A percentile compares a stretch with the other conserved stretches of the same genome.
phyloP scores from a whole-genome alignment of 2,797 vertebrate species.

The Melanotaenia trifasciata region DNA sequence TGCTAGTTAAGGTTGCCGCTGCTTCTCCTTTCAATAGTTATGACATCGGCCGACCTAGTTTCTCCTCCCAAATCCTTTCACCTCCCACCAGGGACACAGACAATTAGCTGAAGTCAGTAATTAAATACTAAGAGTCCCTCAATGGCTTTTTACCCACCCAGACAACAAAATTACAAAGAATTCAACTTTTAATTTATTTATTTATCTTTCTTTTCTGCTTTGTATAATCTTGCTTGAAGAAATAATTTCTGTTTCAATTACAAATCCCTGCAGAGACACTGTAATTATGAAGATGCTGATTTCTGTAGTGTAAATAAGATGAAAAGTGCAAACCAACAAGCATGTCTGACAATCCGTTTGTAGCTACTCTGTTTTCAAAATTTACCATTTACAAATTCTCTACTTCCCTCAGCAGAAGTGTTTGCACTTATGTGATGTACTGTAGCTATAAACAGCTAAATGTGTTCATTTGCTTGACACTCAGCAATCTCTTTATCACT shows the following conservation, averaged over 20 bases:
- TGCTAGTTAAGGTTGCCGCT: not conserved
- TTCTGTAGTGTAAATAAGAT: slow-evolving; percentile 29
- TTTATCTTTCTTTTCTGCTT: not conserved
- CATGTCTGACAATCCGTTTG: slow-evolving; percentile 12
- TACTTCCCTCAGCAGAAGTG: slow-evolving; percentile 16
- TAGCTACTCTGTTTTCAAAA: slow-evolving; percentile 15
- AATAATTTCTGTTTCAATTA: slow-evolving; percentile 22
- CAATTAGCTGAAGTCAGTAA: slow-evolving; percentile 5
- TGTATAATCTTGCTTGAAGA: not conserved
- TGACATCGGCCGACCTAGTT: not conserved
- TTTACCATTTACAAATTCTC: slow-evolving; percentile 25
- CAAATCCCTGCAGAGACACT: slow-evolving; percentile 11
- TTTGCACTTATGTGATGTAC: slow-evolving; percentile 18
- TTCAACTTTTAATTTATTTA: not conserved
- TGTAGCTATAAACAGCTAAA: slow-evolving; percentile 33
- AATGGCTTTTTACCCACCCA: slow-evolving; percentile 5
- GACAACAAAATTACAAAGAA: not conserved
- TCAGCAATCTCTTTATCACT: slow-evolving; percentile 9
- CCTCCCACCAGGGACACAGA: not conserved
- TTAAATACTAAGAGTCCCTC: not conserved
- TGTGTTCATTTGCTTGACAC: slow-evolving; percentile 25
- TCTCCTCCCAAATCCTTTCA: not conserved
- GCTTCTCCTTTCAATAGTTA: not conserved
- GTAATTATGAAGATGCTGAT: slow-evolving; percentile 7
- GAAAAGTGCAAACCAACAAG: slow-evolving; percentile 30